phyloP scores from a whole-genome alignment of 2,888 invertebrate species.

The Parnassius orleans region DNA sequence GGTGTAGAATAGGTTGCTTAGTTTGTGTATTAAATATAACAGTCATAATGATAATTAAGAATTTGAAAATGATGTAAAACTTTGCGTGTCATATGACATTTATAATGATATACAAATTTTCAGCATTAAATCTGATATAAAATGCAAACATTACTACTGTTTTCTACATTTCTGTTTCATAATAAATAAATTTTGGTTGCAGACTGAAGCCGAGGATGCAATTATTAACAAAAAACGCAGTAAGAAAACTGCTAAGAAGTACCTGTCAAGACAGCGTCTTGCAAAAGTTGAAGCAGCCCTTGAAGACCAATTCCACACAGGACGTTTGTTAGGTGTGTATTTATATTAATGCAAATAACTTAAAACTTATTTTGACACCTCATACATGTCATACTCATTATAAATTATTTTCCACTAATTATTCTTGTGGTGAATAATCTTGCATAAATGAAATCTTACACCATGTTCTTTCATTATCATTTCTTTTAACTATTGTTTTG shows the following conservation, averaged over 20 bases:
- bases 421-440: not conserved
- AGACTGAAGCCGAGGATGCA: constrained; percentile 97
- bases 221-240: constrained; percentile 96
- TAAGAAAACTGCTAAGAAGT: constrained; percentile 95
- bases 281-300: constrained; percentile 96
- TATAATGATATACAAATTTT: constrained; percentile 4
- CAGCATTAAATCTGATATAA: constrained; percentile 23
- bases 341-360: not conserved
- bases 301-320: constrained; percentile 98
- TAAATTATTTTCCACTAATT: not conserved
- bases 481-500: not conserved
- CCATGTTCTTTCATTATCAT: not conserved
- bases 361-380: not conserved
- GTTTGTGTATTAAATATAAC: too few relatives aligned
- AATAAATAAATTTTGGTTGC: constrained; percentile 37
- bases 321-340: constrained; percentile 92
- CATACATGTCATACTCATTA: not conserved
- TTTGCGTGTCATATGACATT: constrained; percentile 83
- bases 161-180: not conserved
- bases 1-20: too few relatives aligned
- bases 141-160: constrained; percentile 16
- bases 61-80: constrained; percentile 52
- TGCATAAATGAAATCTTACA: too few relatives aligned
- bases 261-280: constrained; percentile 93
- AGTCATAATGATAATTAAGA: not conserved